Base-by-base conservation (phyloP, 2,888 invertebrate species). In the Hydropsyche betteni region DNA sequence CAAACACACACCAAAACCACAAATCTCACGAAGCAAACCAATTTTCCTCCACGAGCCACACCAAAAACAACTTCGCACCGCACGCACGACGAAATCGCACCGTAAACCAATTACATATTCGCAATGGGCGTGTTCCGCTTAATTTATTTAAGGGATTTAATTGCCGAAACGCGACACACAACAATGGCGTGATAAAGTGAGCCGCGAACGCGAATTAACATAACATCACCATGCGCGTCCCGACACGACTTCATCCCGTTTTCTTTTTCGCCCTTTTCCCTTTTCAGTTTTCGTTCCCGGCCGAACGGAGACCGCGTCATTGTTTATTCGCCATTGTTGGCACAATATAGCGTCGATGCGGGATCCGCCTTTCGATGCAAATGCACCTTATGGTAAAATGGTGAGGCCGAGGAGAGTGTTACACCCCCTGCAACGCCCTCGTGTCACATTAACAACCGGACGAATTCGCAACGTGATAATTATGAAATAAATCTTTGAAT, bases 241-340 rank as follows among this genome's bases (percentile, higher is more conserved):
- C 64, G 64, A 64, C 64, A 64, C 44, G 44, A 44, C 44, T 64
- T 64, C 36, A 64, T 36, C 36, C 4, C 36, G 5, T 58, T 58
- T 58, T 2, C 16, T 16, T 58, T 58, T 10, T 24, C 5, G 2
- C n/a, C 34, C 36, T 64, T 33, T 8, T 33, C 36, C 12, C 36
- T 4, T 16, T 44, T 44, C 3, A 6, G 1, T 55, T 16, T 55
- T n/a, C 12, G 55, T 55, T 6, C 55, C 5, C 14, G 55, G 12
- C 5, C 16, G 55, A 55, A 55, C 14, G 16, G 16, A 55, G 24
- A 44, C 69, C 16, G 7, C 16, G 36, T 58, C 58, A 58, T 72
- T 72, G 72, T 72, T 72, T 72, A 72, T 72, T 72, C 38, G 72
- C 72, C 61, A 72, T 72, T 72, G 72, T 72, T 72, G 55, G 72